Percentiles rank a stretch among this genome's conserved stretches.
Conservation (phyloP, 2,888 invertebrate genomes). For the Zelleria hepariella region DNA sequence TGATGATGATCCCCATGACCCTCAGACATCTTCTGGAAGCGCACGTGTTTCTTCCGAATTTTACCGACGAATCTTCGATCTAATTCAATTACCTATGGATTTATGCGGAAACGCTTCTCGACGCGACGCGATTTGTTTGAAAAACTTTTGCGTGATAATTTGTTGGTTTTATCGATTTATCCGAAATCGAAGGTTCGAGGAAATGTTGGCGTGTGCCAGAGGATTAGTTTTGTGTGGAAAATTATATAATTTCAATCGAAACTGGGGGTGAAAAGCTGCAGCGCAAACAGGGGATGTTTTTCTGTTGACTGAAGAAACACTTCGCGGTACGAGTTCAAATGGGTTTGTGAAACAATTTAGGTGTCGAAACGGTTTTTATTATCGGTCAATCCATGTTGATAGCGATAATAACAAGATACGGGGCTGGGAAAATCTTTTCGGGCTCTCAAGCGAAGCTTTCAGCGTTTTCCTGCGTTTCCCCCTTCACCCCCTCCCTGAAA, state of each 20-base stretch:
- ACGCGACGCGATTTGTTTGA: background rate
- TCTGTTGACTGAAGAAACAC: background rate
- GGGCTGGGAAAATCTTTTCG: background rate
- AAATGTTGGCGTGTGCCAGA: background rate
- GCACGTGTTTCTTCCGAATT: background rate
- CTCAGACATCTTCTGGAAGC: constrained; percentile 41
- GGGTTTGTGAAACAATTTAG: background rate
- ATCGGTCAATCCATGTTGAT: background rate
- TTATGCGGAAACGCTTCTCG: background rate
- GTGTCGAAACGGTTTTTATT: background rate
- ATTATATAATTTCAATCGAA: background rate
- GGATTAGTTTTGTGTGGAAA: background rate
- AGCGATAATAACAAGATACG: background rate
- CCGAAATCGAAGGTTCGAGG: background rate
- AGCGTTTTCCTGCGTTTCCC: constrained; percentile 21
- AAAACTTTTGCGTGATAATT: background rate
- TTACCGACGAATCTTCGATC: background rate
- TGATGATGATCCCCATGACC: constrained; percentile 45
- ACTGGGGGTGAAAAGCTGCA: background rate
- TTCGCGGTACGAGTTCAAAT: background rate
- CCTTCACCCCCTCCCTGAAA: constrained; percentile 40
- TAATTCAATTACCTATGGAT: background rate
- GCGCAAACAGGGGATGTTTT: background rate
- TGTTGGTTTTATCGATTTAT: background rate
- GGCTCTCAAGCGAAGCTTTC: background rate